Conservation (phyloP, 2,797 vertebrate genomes). For the Paguma larvata region DNA sequence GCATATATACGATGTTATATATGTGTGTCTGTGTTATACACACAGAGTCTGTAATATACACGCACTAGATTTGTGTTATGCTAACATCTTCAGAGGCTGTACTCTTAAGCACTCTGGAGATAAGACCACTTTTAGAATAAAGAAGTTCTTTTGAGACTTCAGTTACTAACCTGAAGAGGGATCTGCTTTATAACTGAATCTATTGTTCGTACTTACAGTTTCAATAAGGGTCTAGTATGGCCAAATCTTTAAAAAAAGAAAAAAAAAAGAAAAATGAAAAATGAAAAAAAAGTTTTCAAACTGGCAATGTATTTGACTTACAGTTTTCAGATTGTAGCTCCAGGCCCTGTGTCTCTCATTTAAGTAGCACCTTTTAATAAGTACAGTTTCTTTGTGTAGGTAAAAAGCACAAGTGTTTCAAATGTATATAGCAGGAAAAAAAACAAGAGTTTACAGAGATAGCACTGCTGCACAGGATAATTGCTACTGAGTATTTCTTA, state of each 20-base stretch:
- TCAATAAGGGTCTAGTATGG: constrained; percentile 51
- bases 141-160: constrained; percentile 80
- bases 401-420: constrained; percentile 90
- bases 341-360: constrained; percentile 51
- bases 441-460: constrained; percentile 81
- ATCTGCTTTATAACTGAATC: constrained; percentile 72
- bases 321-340: constrained; percentile 72
- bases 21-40: constrained; percentile 77
- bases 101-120: constrained; percentile 64
- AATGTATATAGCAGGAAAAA: constrained; percentile 84
- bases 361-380: constrained; percentile 85
- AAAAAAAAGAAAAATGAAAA: not conserved
- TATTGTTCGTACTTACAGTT: constrained; percentile 68
- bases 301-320: constrained; percentile 70
- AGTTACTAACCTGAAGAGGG: constrained; percentile 60
- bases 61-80: constrained; percentile 68
- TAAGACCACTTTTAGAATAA: constrained; percentile 67
- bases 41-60: constrained; percentile 67
- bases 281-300: constrained; percentile 35
- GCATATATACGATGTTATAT: constrained; percentile 82
- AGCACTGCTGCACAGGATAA: constrained; percentile 83
- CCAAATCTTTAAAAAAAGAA: constrained; percentile 42
- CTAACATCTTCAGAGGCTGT: constrained; percentile 60
- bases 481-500: constrained; percentile 85
- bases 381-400: constrained; percentile 84